phyloP scores from a whole-genome alignment of 2,797 vertebrate genomes.

The Scolopax bukidnonensis region DNA sequence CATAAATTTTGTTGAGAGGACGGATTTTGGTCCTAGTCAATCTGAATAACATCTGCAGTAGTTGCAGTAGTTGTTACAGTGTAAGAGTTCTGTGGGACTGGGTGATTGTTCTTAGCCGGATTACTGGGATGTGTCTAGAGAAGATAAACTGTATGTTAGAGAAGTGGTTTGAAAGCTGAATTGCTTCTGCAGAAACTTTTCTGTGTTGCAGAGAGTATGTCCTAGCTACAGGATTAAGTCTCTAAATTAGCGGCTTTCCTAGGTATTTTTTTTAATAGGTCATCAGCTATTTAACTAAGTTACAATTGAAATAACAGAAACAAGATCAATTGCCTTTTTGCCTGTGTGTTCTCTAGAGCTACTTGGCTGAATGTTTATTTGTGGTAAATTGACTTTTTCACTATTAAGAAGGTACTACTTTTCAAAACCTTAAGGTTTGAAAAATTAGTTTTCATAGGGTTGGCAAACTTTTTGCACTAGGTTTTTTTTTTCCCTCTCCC shows the following conservation, averaged over 20 bases:
- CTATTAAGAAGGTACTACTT: neutral
- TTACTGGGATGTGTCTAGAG: neutral
- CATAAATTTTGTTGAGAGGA: neutral
- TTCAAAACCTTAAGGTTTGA: neutral
- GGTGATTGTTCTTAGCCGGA: neutral
- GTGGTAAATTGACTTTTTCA: neutral
- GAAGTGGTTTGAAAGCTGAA: neutral
- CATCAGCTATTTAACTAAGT: neutral
- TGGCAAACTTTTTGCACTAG: neutral
- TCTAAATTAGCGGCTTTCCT: neutral
- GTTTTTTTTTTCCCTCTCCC: neutral
- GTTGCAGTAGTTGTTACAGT: neutral
- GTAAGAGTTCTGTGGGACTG: neutral
- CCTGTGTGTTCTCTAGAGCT: neutral
- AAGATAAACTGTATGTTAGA: neutral
- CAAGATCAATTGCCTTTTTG: neutral
- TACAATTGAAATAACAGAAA: neutral
- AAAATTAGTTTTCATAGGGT: neutral
- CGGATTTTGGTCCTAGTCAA: too few species aligned
- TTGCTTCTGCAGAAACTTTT: neutral
- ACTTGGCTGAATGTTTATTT: neutral
- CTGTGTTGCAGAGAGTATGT: neutral
- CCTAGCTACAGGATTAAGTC: neutral
- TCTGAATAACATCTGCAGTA: neutral
- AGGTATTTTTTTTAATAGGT: neutral